Evolutionary conservation across 2,113 vertebrate genomes (phyloP).

Genomic region (Rana temporaria): DNA sequence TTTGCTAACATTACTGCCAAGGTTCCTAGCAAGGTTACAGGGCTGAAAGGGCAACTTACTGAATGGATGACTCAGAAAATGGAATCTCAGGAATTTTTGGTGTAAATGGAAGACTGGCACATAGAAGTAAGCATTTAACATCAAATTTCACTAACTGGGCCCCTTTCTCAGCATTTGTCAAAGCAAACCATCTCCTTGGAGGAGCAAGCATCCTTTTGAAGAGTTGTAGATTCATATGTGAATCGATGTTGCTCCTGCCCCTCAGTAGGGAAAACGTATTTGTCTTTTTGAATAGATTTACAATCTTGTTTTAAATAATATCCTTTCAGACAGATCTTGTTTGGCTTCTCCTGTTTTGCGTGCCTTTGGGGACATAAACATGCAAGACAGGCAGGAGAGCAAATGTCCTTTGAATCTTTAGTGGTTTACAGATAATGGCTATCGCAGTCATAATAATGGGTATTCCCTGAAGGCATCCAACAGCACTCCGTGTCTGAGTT

Average conservation of each 20-base stretch:
- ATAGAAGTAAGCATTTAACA: neutral
- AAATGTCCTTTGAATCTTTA: neutral
- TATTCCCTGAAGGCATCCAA: neutral
- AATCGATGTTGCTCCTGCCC: too few species aligned
- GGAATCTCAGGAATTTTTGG: neutral
- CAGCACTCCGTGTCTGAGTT: too few species aligned
- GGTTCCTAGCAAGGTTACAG: conserved; percentile 10
- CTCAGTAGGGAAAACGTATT: too few species aligned
- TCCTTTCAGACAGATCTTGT: neutral
- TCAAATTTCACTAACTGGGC: neutral
- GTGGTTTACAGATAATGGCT: neutral
- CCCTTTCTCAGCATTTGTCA: too few species aligned
- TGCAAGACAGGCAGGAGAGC: neutral
- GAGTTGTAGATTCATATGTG: too few species aligned
- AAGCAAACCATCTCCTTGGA: too few species aligned
- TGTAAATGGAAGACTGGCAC: neutral
- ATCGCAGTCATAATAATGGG: neutral
- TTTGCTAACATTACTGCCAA: neutral
- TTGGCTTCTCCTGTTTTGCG: neutral
- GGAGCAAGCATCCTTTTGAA: too few species aligned
- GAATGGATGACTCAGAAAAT: neutral
- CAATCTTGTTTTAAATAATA: neutral
- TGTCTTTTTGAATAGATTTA: neutral
- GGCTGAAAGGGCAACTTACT: neutral
- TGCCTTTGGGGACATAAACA: neutral